Evolutionary conservation across 1,140 invertebrate genomes (phyloP), one percentile per base, ranked within the genome.

Genomic region (Copidosoma floridanum): DNA sequence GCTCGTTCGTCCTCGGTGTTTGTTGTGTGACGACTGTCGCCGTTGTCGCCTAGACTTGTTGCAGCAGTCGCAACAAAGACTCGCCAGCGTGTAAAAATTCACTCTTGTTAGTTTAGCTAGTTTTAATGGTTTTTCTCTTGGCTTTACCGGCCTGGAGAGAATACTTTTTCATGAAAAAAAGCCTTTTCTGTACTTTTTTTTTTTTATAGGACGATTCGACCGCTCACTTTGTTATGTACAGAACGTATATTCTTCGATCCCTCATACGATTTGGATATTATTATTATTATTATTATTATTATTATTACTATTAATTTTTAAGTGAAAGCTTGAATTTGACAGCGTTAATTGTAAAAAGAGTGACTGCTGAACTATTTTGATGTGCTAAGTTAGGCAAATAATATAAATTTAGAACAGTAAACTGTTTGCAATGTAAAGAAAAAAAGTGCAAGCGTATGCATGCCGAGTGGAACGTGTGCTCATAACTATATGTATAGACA

Each of bases 71-170:
- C n/a, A n/a, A 26, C 7, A 53, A 44, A 60, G 58, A 60, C 58
- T 50, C 44, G 44, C 16, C 35, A 35, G 35, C 44, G 37, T 61
- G 26, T 61, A 55, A 50, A 53, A n/a, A 55, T 43, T 18, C 23
- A 26, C 23, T 41, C 43, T 55, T 35, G 32, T 61, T 55, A 54
- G 58, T 60, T 47, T 61, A 55, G 58, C 50, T 60, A 60, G 58
- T 46, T 60, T 20, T 44, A 18, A 8, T 37, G 18, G 41, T 41
- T 41, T n/a, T n/a, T n/a, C n/a, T n/a, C n/a, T n/a, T n/a, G n/a
- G n/a, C n/a, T 37, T 43, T 50, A 16, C 12, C 11, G 4, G 4
- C 44, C 18, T 11, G 23, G 41, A 6, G 14, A 21, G 18, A 10
- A 12, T 3, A 50, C 47, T 10, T 38, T 48, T 29, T 51, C n/a